Base-by-base conservation (phyloP, 92 coral and sea anemone species). In the Epizoanthus rinbou region DNA sequence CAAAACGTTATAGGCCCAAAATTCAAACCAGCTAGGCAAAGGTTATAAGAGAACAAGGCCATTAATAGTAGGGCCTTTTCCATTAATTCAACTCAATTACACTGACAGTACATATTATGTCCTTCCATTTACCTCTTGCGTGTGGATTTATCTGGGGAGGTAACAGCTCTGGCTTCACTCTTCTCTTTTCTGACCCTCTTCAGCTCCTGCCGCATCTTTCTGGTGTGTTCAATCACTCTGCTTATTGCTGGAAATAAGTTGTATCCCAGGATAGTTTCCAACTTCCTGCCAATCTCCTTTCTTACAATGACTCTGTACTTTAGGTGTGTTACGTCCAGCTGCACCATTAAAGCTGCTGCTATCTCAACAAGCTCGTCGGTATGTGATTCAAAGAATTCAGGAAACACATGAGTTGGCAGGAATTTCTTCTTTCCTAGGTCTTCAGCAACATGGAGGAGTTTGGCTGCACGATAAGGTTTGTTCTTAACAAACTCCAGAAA, bases 211-310 rank as follows among this genome's bases (percentile, higher is more conserved):
- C 24, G 68, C 45, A 58, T 56, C 63, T 19, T 76, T 35, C 15
- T 76, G 39, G 54, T 76, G 17, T 33, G 10, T 19, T 50, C 18
- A 0, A 60, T 35, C 22, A 76, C 81, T 35, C 62, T 76, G 11
- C 81, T 54, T 53, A 76, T 17, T n/a, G 81, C 15, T 76, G 81
- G 81, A 76, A 76, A 76, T 37, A 76, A 37, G 57, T 76, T 76
- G 66, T 76, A 76, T 21, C 81, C 81, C 28, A 76, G 24, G 62
- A 76, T 35, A 58, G 69, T 33, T 33, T 76, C 47, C 56, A 76
- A n/a, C 17, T 76, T 76, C 41, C 68, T 17, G 57, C 81, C 81
- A 76, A 76, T n/a, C n/a, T 76, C 81, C 45, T 76, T 76, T 68
- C 81, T 76, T 50, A 75, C 58, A 35, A 58, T 45, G 18, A 33